Conservation (phyloP, 2,888 invertebrate genomes). For the Oscheius sp. region DNA sequence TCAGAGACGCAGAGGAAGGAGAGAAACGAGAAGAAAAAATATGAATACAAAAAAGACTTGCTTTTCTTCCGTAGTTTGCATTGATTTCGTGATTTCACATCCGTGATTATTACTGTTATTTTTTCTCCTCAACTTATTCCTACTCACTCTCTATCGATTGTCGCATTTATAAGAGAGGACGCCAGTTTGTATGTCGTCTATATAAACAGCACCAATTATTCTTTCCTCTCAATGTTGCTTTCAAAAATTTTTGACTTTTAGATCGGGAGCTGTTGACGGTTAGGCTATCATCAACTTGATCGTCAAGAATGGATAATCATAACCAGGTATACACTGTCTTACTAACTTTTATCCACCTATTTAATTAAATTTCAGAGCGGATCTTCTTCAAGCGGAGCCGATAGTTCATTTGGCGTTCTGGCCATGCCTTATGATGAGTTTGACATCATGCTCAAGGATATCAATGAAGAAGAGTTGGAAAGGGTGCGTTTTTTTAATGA, state of each 20-base stretch:
- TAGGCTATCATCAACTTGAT: slow-evolving; percentile 10
- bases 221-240: slow-evolving; percentile 20
- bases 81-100: slow-evolving; percentile 7
- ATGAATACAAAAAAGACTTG: slow-evolving; percentile 1
- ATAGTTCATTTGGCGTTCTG: not conserved
- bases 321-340: slow-evolving; percentile 19
- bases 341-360: slow-evolving; percentile 8
- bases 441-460: slow-evolving; percentile 22
- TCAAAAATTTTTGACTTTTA: slow-evolving; percentile 13
- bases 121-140: slow-evolving; percentile 8
- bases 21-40: no score
- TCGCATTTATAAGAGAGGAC: slow-evolving; percentile 19
- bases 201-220: slow-evolving; percentile 15
- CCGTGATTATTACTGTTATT: not conserved
- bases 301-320: slow-evolving; percentile 6
- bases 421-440: slow-evolving; percentile 20
- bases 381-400: not conserved
- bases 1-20: slow-evolving; percentile 21
- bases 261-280: slow-evolving; percentile 11
- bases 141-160: slow-evolving; percentile 20
- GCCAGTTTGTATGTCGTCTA: slow-evolving; percentile 15
- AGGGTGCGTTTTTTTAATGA: slow-evolving; percentile 2
- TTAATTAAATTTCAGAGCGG: slow-evolving; percentile 13
- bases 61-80: slow-evolving; percentile 15
- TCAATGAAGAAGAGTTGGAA: slow-evolving; percentile 14